A percentile compares a stretch with the other conserved stretches of the same genome.
These are phyloP conservation scores for Galago senegalensis DNA, from an alignment of 2,797 vertebrate genomes.

Conservation along the genomic window DNA sequence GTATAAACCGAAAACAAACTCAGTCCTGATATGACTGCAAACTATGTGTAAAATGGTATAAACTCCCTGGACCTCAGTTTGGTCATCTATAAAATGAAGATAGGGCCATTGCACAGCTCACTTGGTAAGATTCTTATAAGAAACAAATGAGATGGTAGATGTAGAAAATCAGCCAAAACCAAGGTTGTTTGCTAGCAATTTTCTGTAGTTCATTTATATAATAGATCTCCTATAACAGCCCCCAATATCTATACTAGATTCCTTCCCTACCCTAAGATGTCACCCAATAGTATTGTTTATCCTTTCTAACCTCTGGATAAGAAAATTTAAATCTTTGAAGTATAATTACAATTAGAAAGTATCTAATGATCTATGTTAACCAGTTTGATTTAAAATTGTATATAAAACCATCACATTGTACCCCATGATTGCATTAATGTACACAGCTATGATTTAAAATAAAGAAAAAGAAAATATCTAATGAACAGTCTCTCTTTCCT, in stretches of 20 bases:
- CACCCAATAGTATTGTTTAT: not conserved
- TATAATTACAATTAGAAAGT: conserved; percentile 34
- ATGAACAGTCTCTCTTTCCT: not conserved
- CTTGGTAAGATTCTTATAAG: not conserved
- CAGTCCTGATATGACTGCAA: not conserved
- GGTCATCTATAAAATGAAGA: not conserved
- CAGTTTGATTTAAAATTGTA: no score
- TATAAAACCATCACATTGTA: no score
- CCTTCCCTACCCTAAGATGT: not conserved
- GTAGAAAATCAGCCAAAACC: not conserved
- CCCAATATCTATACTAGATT: not conserved
- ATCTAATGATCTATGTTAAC: not conserved
- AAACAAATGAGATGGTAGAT: not conserved
- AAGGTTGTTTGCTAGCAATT: not conserved
- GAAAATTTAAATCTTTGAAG: conserved; percentile 26
- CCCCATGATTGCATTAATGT: no score
- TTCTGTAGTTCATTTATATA: conserved; percentile 32
- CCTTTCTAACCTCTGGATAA: not conserved
- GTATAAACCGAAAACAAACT: conserved; percentile 37
- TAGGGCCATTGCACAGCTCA: not conserved
- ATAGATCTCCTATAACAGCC: not conserved
- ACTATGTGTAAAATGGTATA: not conserved
- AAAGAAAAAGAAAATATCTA: not conserved
- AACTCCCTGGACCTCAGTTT: not conserved
- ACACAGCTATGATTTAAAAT: no score